Base-by-base conservation (phyloP, 2,797 vertebrate species). In the Luscinia luscinia region DNA sequence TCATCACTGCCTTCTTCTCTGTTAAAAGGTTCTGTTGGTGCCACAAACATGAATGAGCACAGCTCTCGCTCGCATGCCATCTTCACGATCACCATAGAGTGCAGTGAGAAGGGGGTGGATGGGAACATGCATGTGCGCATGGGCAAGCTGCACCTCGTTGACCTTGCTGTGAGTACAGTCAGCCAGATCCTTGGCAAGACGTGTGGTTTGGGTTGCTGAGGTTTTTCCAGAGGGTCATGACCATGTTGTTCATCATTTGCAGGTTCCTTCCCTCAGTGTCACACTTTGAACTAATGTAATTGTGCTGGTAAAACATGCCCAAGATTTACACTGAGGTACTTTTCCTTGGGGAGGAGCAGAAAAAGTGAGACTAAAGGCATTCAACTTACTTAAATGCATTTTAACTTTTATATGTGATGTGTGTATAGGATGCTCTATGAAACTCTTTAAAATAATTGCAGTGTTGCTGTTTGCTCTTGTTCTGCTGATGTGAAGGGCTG, bases 21-120 rank as follows among this genome's bases (percentile, higher is more conserved):
- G 0, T 85, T 36, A 28, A 12, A 91, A 98, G 99, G 99, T 43
- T 99, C 99, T 79, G 99, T 99, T 32, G 99, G 99, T 61, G 98
- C 99, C 67, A 99, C 99, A 15, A 99, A 99, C 93, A 99, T 99
- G 99, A 99, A 99, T 10, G 99, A 99, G 89, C 99, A 99, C 97
- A 99, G 99, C 94, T 99, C 99, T 15, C 99, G 99, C 14, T 99
- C 99, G 0, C 99, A 99, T 2, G 99, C 99, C 74, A 99, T 99
- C 94, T 99, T 99, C 97, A 99, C 99, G 4, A 99, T 99, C 95
- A 99, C 99, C 59, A 99, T 99, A 2, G 99, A 99, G 96, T 99
- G 99, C 97, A 99, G 99, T 8, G 99, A 99, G 96, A 99, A 99
- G 91, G 99, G 99, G 1, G 94, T 99, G 0, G 99, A 99, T 86